Evolutionary conservation across 2,888 invertebrate species (phyloP).

Genomic region (Teleogryllus oceanicus): DNA sequence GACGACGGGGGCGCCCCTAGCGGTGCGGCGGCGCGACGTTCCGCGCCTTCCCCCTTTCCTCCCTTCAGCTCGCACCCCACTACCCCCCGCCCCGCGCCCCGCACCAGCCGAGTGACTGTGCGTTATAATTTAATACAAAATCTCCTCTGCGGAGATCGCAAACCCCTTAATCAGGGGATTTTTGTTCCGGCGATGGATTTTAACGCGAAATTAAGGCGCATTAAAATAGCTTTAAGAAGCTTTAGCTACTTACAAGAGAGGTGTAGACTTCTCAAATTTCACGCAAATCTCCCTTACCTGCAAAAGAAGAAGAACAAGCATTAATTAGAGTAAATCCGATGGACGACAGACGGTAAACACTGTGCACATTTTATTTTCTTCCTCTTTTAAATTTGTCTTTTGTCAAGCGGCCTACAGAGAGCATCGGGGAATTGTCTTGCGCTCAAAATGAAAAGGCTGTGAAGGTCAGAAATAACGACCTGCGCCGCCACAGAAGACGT

Average conservation of each 20-base stretch:
- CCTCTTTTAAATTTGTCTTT: too few relatives aligned
- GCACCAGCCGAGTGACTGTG: neutral
- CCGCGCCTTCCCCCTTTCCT: neutral
- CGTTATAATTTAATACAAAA: neutral
- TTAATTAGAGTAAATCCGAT: neutral
- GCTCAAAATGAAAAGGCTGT: too few relatives aligned
- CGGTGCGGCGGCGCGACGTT: neutral
- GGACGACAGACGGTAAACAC: too few relatives aligned
- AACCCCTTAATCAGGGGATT: constrained; percentile 3
- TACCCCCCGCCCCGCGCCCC: neutral
- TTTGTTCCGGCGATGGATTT: neutral
- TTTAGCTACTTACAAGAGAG: neutral
- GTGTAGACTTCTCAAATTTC: neutral
- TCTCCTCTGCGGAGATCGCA: neutral
- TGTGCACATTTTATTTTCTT: too few relatives aligned
- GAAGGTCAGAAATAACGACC: too few relatives aligned
- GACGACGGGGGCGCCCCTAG: neutral
- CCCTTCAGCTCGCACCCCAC: neutral
- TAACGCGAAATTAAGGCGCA: neutral
- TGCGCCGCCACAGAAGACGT: too few relatives aligned
- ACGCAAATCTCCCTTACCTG: neutral
- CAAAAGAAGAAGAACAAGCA: neutral
- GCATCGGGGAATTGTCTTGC: too few relatives aligned
- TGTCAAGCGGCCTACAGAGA: too few relatives aligned
- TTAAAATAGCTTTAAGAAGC: neutral